Evolutionary conservation across 30 jellyfish, hydroid and myxozoan species (phyloP), one percentile per base, ranked within the genome.

Genomic region (Cassiopea xamachana): DNA sequence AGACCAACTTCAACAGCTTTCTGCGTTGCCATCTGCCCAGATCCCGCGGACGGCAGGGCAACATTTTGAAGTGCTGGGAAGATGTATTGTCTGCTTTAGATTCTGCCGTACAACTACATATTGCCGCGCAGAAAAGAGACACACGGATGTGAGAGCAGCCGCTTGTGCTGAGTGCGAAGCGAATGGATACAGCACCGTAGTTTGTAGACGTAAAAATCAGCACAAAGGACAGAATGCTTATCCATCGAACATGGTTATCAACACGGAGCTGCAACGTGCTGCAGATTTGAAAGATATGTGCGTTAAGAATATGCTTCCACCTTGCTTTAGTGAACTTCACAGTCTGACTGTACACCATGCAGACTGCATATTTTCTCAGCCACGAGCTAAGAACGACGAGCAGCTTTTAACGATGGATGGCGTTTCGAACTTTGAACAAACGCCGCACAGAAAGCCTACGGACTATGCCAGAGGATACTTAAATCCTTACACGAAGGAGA

Each of bases 41-140:
- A 88, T 90, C 19, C 48, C 93, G 1, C 92, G 92, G 13, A 79
- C 95, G 49, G 94, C 96, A 1, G 99, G 99, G 2, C 98, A 96
- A 92, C 94, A 92, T 75, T 96, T 96, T 76, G 99, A 96, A 79
- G 99, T 96, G 15, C 72, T 96, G 51, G 99, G 99, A 9, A 89
- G 99, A 48, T 96, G 99, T 69, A 90, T 90, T 60, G 94, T 85
- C 15, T 96, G 99, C 88, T 96, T 96, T 84, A 93, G 99, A 18
- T 96, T 96, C 68, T 93, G 98, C 90, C 98, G 99, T 18, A 96
- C 99, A 15, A 96, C 98, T 0, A 89, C 99, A 15, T 96, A 96
- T 68, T 96, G 99, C 91, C 98, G 99, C 61, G 98, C 99, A 47
- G 99, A 96, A 72, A 96, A 96, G 81, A 86, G 82, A 78, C 99